Evolutionary conservation across 2,113 vertebrate species (phyloP), one percentile per base, ranked within the genome.

Genomic region (Synchiropus splendidus): DNA sequence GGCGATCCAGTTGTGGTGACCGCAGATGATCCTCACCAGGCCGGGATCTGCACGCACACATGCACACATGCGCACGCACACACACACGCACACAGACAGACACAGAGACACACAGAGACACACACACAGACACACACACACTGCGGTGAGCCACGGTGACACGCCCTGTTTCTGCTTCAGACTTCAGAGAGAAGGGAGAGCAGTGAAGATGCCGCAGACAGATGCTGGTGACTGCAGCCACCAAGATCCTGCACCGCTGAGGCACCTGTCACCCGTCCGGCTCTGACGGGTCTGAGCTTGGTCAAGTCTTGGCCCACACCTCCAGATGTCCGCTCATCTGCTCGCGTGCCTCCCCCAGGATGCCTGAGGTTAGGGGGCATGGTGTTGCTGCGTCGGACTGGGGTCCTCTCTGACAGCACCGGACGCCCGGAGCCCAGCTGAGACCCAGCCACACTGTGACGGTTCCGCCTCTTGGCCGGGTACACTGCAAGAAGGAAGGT

Each of bases 1-100:
- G 0, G 91, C 89, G 3, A 96, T 91, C 92, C 91, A 96, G 82
- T 90, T 94, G 60, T 96, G 89, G 50, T 96, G 92, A 1, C 92
- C 91, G 1, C 89, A 91, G 31, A 94, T 75, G 33, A 95, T 85
- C 17, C 89, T 80, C 2, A 93, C 92, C 83, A 91, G 79, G 5
- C 91, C 90, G 0, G 89, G 77, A 16, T 95, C 90, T 1, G 70
- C 73, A 0, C 39, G 42, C 30, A 56, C 77, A 31, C 85, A 89
- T 89, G 13, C 47, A 16, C 15, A 31, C 39, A 14, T 17, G 42
- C 11, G 21, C 10, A 31, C 10, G 30, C 18, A 48, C n/a, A 39
- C 13, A 45, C 12, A 41, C 13, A 48, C 32, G 42, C 34, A 53
- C 51, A 41, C 30, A 27, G n/a, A 18, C 17, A 40, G 14, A 36